Conservation (phyloP, 1,140 invertebrate species). For the Vanessa atalanta region DNA sequence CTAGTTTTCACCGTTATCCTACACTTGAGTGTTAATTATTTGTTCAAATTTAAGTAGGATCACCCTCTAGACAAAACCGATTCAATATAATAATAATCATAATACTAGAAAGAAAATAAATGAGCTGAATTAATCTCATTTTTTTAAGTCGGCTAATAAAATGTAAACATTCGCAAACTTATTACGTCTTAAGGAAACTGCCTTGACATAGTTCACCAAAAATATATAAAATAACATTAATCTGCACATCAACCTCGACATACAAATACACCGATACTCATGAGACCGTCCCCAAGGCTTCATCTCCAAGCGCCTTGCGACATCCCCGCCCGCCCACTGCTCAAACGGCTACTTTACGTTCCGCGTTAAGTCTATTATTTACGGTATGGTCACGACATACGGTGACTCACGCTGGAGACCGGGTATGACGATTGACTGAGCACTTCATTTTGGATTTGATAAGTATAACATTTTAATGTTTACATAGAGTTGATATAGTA, state of each 20-base stretch:
- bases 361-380: not conserved
- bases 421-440: too few relatives aligned
- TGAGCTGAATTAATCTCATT: not conserved
- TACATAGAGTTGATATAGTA: too few relatives aligned
- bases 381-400: not conserved
- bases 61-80: too few relatives aligned
- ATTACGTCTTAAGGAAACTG: conserved; percentile 14
- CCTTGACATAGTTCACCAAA: conserved; percentile 19
- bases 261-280: not conserved
- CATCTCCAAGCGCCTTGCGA: conserved; percentile 1
- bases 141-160: not conserved
- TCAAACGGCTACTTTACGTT: not conserved
- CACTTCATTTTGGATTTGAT: too few relatives aligned
- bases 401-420: too few relatives aligned
- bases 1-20: too few relatives aligned
- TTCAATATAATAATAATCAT: too few relatives aligned
- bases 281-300: conserved; percentile 5
- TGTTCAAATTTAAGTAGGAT: too few relatives aligned
- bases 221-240: conserved; percentile 7
- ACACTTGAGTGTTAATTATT: too few relatives aligned
- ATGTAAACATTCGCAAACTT: not conserved
- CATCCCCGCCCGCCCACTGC: conserved; percentile 27
- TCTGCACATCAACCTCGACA: conserved; percentile 8
- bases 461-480: too few relatives aligned
- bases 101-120: too few relatives aligned